phyloP scores from a whole-genome alignment of 2,888 invertebrate genomes.

The Cheilosia pagana region DNA sequence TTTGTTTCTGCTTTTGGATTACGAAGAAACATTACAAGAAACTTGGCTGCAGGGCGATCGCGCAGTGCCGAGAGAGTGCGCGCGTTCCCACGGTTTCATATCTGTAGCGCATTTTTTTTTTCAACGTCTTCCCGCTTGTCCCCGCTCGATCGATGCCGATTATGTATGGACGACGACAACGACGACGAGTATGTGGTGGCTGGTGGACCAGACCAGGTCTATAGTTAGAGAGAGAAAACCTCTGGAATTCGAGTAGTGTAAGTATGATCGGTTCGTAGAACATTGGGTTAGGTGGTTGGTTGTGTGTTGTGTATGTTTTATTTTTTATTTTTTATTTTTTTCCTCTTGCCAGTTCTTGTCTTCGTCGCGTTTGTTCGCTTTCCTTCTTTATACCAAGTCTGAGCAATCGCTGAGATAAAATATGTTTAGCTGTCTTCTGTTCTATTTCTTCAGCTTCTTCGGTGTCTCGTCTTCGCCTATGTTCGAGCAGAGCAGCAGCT shows the following conservation, averaged over 20 bases:
- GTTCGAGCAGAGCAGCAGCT: slow-evolving; percentile 28
- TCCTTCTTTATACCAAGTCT: slow-evolving; percentile 57
- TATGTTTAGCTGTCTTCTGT: slow-evolving; percentile 72
- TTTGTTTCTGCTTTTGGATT: slow-evolving; percentile 68
- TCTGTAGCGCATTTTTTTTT: slow-evolving; percentile 69
- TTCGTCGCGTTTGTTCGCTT: slow-evolving; percentile 56
- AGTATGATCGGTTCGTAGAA: slow-evolving; percentile 64
- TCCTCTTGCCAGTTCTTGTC: slow-evolving; percentile 33
- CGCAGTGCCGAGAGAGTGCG: slow-evolving; percentile 74
- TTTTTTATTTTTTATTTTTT: slow-evolving; percentile 60
- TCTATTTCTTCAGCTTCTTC: slow-evolving; percentile 66
- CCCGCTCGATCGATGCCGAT: slow-evolving; percentile 69
- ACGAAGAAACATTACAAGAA: slow-evolving; percentile 74
- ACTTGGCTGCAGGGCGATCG: slow-evolving; percentile 73
- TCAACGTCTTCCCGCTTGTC: slow-evolving; percentile 49
- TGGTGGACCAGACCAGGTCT: slow-evolving; percentile 68
- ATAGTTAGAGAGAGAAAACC: slow-evolving; percentile 63
- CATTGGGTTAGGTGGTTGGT: slow-evolving; percentile 53
- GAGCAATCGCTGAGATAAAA: slow-evolving; percentile 47
- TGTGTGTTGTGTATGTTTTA: slow-evolving; percentile 32
- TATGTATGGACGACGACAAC: slow-evolving; percentile 61
- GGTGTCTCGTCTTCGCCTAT: slow-evolving; percentile 26
- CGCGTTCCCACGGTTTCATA: slow-evolving; percentile 75
- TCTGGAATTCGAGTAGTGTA: slow-evolving; percentile 55
- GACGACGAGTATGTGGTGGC: slow-evolving; percentile 42